phyloP scores from a whole-genome alignment of 2,797 vertebrate species.

The Adelosebastes latens region DNA sequence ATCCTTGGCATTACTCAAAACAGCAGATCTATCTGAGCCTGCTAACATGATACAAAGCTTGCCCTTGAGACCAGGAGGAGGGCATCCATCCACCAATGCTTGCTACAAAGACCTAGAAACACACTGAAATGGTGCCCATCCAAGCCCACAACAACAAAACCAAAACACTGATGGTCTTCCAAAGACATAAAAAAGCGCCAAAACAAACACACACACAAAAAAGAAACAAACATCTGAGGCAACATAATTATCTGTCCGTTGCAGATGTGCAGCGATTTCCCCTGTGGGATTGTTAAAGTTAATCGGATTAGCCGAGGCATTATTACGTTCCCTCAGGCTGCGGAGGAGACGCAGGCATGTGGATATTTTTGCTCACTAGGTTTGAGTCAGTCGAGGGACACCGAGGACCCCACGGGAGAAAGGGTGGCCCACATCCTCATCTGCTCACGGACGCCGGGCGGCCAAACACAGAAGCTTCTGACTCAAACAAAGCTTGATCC shows the following conservation, averaged over 20 bases:
- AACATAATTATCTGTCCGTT: constrained; percentile 79
- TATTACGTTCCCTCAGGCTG: constrained; percentile 78
- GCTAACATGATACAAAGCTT: constrained; percentile 30
- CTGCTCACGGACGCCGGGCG: constrained; percentile 4
- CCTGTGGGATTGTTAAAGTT: constrained; percentile 80
- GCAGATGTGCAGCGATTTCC: constrained; percentile 82
- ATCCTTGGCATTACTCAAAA: neutral
- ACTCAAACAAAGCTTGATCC: constrained; percentile 16
- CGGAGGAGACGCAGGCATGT: constrained; percentile 62
- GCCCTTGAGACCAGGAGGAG: constrained; percentile 39
- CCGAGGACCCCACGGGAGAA: constrained; percentile 30
- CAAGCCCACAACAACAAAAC: constrained; percentile 1
- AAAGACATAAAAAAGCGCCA: constrained; percentile 47
- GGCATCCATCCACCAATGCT: constrained; percentile 41
- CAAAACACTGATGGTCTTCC: constrained; percentile 46
- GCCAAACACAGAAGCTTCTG: constrained; percentile 31
- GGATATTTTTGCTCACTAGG: constrained; percentile 70
- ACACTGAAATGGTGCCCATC: constrained; percentile 25
- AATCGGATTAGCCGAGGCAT: constrained; percentile 85
- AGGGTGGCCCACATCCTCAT: constrained; percentile 52
- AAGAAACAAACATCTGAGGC: constrained; percentile 77
- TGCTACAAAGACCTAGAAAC: constrained; percentile 36
- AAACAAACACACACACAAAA: constrained; percentile 34
- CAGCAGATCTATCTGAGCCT: constrained; percentile 14
- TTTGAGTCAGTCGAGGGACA: constrained; percentile 72